Base-by-base conservation (phyloP, 1,140 invertebrate genomes). In the Brachionus asplanchnoidis region DNA sequence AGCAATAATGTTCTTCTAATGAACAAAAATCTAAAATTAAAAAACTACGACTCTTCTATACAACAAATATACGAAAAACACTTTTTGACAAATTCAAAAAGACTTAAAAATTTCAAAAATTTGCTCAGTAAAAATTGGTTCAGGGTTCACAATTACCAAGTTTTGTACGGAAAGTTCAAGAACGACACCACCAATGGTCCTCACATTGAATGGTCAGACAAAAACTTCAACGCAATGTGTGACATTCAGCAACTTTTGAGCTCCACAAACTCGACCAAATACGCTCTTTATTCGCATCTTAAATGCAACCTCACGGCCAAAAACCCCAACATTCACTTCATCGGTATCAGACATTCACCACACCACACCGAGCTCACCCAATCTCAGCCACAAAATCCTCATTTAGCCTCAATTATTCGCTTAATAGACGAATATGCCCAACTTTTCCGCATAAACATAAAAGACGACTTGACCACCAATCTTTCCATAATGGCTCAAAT, bases 51-150 rank as follows among this genome's bases (percentile, higher is more conserved):
- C 7, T 36, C 32, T 40, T 73, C 68, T 9, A 73, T 73, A 17
- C 14, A 73, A 20, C 68, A 73, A 73, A 73, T 73, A 42, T 73
- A 73, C 23, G 68, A 73, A 3, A 73, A 73, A 73, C 68, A 73
- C 17, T 73, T 73, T 73, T 42, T 73, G 17, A 17, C 68, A 3
- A 77, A 53, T 50, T 77, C 73, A 50, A 77, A 77, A 50, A 6
- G 73, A 26, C 42, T 77, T 26, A 77, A 53, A 77, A 77, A 77
- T n/a, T 77, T 77, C 8, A 77, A 77, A 77, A 77, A 32, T 28
- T 50, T 77, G 1, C 11, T 50, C 5, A n/a, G 8, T 3, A 77
- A 77, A 23, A 46, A 77, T 50, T 77, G 73, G 73, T 50, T 77
- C 12, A 50, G 42, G 5, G 26, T 50, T 20, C 23, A 77, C 0